These are phyloP conservation scores for Trichonephila clavipes DNA, from an alignment of 1,140 invertebrate species.

Conservation along the genomic window DNA sequence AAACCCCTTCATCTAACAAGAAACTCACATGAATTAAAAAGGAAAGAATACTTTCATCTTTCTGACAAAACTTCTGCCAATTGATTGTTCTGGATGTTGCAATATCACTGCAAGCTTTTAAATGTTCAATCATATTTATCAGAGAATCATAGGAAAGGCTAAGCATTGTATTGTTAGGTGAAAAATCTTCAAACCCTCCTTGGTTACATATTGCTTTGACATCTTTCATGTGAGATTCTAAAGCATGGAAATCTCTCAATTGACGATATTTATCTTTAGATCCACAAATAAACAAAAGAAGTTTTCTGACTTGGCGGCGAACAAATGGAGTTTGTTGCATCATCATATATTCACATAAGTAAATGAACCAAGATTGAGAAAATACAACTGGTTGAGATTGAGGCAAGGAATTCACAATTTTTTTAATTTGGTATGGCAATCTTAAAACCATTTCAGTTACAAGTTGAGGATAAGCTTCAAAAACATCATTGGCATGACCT, in stretches of 20 bases:
- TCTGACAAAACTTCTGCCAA: slow-evolving; percentile 95
- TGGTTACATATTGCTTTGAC: slow-evolving; percentile 84
- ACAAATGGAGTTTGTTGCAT: slow-evolving; percentile 84
- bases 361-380: slow-evolving; percentile 87
- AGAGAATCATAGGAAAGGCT: slow-evolving; percentile 92
- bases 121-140: slow-evolving; percentile 95
- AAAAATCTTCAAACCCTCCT: slow-evolving; percentile 83
- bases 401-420: slow-evolving; percentile 81
- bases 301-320: slow-evolving; percentile 89
- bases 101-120: slow-evolving; percentile 96
- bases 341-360: slow-evolving; percentile 98
- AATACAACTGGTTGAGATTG: slow-evolving; percentile 79
- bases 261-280: slow-evolving; percentile 97
- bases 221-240: slow-evolving; percentile 81
- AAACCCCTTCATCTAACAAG: slow-evolving; percentile 94
- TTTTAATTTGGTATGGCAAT: slow-evolving; percentile 94
- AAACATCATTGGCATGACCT: slow-evolving; percentile 93
- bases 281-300: slow-evolving; percentile 95
- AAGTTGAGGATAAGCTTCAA: slow-evolving; percentile 95
- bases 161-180: slow-evolving; percentile 79
- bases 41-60: slow-evolving; percentile 86
- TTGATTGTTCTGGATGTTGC: slow-evolving; percentile 94
- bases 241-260: slow-evolving; percentile 93
- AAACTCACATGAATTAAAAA: slow-evolving; percentile 91
- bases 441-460: slow-evolving; percentile 96